Percentiles rank a stretch among this genome's conserved stretches.
Conservation (phyloP, 2,113 vertebrate genomes). For the Condylura cristata region DNA sequence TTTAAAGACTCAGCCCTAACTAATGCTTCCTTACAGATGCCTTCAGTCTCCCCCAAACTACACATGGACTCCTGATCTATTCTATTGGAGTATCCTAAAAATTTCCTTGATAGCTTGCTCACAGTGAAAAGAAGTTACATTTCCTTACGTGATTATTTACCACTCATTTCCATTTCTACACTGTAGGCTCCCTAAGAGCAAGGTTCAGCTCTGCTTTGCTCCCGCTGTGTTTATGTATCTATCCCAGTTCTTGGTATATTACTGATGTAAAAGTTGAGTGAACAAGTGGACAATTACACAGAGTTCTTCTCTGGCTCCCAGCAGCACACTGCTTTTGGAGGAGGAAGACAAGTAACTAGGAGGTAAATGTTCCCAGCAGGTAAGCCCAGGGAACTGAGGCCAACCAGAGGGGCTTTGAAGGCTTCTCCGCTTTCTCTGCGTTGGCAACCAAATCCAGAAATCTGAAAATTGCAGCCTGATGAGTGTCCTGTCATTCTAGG, state of each 20-base stretch:
- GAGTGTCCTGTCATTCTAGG: not conserved
- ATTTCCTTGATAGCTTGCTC: not conserved
- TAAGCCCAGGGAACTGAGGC: not conserved
- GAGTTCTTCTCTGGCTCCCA: not conserved
- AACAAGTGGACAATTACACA: constrained; percentile 38
- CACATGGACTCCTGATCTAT: not conserved
- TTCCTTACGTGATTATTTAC: constrained; percentile 9
- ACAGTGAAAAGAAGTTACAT: not conserved
- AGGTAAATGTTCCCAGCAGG: not conserved
- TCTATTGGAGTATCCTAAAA: not conserved
- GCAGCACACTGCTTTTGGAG: not conserved
- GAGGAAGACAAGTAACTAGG: not conserved
- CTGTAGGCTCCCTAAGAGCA: not conserved
- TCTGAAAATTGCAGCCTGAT: not conserved
- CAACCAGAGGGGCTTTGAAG: not conserved
- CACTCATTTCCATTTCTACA: not conserved
- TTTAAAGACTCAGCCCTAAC: constrained; percentile 54
- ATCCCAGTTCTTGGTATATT: not conserved
- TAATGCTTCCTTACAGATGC: not conserved
- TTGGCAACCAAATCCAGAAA: not conserved
- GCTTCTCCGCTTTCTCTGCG: not conserved
- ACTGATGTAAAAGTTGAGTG: not conserved
- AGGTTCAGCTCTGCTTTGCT: not conserved
- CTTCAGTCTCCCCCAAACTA: not conserved
- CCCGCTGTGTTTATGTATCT: not conserved